Evolutionary conservation across 1,140 invertebrate species (phyloP), one percentile per base, ranked within the genome.

Genomic region (Whitmania pigra): DNA sequence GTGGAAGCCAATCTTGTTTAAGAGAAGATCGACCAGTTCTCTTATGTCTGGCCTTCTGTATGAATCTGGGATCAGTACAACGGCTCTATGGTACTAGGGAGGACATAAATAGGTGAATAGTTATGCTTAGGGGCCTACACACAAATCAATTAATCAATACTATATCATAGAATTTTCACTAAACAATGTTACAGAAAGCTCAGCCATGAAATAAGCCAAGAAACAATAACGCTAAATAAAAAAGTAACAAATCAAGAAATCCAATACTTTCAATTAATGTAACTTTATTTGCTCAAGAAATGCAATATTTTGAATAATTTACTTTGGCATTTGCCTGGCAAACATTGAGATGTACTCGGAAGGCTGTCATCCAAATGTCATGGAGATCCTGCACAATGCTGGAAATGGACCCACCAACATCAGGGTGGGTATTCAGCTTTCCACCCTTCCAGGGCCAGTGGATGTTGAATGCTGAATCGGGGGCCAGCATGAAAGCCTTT

Each of bases 11-110:
- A 97, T 86, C 71, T 88, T 88, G 76, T 86, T 87, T 5, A 97
- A 79, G 72, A 96, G 81, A 27, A 97, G 79, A 15, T 88, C 89
- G 76, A 89, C 90, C 49, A 94, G 80, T 83, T 92, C 90, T 78
- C 91, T 91, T 29, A 96, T 84, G 83, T 94, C 89, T 20, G 87
- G 88, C 72, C 92, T 86, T 76, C 90, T 90, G 80, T 93, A 96
- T 76, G 94, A 89, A 84, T 94, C 93, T 49, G 93, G 90, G 76
- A 96, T 88, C 66, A 97, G 85, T 3, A 96, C 83, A 0, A 96
- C 90, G 66, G 88, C 92, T 80, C 89, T 87, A 80, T 93, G 94
- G 76, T 89, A 87, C 82, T 86, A 77, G 15, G 36, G 49, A 66
- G 43, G 2, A 49, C 9, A 11, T 49, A 49, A 49, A 13, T 5